A percentile compares a stretch with the other conserved stretches of the same genome.
phyloP scores from a whole-genome alignment of 2,888 invertebrate species.

The Lochmaea capreae region DNA sequence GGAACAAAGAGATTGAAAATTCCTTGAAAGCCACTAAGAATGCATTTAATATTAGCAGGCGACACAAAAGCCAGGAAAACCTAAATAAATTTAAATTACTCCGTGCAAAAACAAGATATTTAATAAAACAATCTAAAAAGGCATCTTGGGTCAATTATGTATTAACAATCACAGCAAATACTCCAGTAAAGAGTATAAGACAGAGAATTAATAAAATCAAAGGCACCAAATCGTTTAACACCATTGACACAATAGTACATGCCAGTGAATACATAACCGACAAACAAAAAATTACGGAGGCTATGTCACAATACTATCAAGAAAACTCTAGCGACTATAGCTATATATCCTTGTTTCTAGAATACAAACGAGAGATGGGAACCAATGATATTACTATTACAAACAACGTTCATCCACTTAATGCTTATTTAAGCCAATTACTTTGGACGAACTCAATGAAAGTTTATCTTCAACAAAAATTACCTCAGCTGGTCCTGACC shows the following conservation, averaged over 20 bases:
- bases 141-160: too few relatives aligned
- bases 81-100: not conserved
- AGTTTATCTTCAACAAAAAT: not conserved
- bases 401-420: constrained; percentile 2
- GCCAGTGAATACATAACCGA: not conserved
- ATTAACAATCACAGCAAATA: constrained; percentile 2
- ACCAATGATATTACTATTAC: not conserved
- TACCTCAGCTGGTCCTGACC: not conserved
- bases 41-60: too few relatives aligned
- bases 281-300: not conserved
- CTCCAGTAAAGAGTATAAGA: not conserved
- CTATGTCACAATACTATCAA: not conserved
- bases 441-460: constrained; percentile 1
- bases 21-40: too few relatives aligned
- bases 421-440: constrained; percentile 1
- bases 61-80: constrained; percentile 1
- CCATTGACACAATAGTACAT: not conserved
- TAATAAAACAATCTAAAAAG: constrained; percentile 11
- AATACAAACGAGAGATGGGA: constrained; percentile 4
- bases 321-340: too few relatives aligned
- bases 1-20: too few relatives aligned
- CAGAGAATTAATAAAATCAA: constrained; percentile 1
- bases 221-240: not conserved
- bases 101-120: constrained; percentile 3
- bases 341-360: not conserved